phyloP scores from a whole-genome alignment of 2,797 vertebrate species.

The Tiaroga cobitis region DNA sequence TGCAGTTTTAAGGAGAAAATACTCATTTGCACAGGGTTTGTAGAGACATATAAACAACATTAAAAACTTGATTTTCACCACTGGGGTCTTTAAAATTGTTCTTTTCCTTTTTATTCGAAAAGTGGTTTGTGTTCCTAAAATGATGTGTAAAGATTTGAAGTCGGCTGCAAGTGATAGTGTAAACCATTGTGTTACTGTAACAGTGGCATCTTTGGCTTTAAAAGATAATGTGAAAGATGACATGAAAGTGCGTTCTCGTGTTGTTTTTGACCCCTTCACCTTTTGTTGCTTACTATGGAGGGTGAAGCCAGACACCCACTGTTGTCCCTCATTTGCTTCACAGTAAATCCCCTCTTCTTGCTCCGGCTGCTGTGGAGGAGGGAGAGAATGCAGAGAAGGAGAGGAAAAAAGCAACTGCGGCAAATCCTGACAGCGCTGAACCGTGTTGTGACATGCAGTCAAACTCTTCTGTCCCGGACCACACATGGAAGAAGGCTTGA shows the following conservation, averaged over 20 bases:
- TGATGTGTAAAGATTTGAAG: background rate
- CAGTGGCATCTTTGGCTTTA: background rate
- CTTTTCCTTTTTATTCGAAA: background rate
- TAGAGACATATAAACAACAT: background rate
- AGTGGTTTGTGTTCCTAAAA: background rate
- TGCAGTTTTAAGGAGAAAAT: no score
- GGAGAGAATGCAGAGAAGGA: conserved; percentile 81
- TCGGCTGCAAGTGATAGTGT: background rate
- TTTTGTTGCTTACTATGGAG: background rate
- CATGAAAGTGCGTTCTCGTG: background rate
- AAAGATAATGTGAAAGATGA: background rate
- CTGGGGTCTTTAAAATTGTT: background rate
- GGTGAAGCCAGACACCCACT: background rate
- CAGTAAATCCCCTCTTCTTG: conserved; percentile 83
- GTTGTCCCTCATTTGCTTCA: conserved; percentile 46
- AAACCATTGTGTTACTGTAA: background rate
- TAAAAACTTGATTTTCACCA: background rate
- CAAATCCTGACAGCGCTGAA: conserved; percentile 47
- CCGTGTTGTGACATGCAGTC: conserved; percentile 47
- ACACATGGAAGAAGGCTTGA: conserved; percentile 70
- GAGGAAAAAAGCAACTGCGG: conserved; percentile 57
- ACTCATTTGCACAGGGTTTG: no score
- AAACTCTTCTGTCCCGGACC: conserved; percentile 58
- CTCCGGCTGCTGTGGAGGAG: conserved; percentile 77
- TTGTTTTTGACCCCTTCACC: background rate